phyloP scores from a whole-genome alignment of 2,797 vertebrate genomes.

The Cyprinodon diabolis region DNA sequence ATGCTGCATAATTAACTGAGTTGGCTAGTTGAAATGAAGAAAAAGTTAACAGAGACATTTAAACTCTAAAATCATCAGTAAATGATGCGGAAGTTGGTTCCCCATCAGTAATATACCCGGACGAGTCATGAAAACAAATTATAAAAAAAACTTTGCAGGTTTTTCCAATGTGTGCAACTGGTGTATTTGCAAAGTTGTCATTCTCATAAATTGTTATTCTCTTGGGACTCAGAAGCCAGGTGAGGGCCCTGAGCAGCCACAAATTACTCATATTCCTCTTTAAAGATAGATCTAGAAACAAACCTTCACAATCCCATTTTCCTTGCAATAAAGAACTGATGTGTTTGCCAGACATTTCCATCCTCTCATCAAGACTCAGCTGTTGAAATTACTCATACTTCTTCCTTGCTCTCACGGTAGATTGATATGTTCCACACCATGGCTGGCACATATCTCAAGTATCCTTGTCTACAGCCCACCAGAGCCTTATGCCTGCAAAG shows the following conservation, averaged over 20 bases:
- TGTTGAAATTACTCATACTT: constrained; percentile 47
- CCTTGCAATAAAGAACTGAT: constrained; percentile 46
- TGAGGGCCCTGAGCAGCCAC: neutral
- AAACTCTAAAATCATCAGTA: neutral
- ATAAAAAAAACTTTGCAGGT: neutral
- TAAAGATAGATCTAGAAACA: constrained; percentile 31
- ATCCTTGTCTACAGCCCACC: constrained; percentile 67
- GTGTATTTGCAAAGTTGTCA: constrained; percentile 1
- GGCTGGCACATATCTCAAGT: constrained; percentile 59
- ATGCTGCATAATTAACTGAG: neutral
- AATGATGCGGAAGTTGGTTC: neutral
- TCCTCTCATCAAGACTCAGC: constrained; percentile 34
- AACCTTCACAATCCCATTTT: constrained; percentile 49
- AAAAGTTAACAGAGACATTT: neutral
- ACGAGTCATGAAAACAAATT: neutral
- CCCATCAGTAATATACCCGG: neutral
- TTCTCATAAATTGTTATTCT: neutral
- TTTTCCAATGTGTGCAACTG: neutral
- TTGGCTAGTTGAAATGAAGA: neutral
- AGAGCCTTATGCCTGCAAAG: constrained; percentile 57
- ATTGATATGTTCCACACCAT: constrained; percentile 56
- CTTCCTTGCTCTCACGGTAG: constrained; percentile 45
- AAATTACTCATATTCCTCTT: neutral
- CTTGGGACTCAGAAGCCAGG: neutral
- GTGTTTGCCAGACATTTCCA: constrained; percentile 56